Base-by-base conservation (phyloP, 2,888 invertebrate genomes). In the Patella depressa region DNA sequence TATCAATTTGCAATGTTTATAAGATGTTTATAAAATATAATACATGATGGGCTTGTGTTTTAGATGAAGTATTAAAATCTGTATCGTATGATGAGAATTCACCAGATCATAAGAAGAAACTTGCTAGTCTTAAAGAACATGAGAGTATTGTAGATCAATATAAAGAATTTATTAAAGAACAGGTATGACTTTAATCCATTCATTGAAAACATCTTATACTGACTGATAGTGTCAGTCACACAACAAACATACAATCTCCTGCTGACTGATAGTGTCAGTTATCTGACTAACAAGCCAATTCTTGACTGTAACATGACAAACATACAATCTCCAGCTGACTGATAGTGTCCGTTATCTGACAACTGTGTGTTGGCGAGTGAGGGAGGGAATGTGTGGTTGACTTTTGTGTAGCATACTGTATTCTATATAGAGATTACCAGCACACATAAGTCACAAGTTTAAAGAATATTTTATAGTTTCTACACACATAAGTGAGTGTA, bases 81-180 rank as follows among this genome's bases (percentile, higher is more conserved):
- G 89, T 92, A 45, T 89, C 89, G 34, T 87, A 89, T 5, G 89
- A 89, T 80, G 86, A 88, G 11, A 87, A 86, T 75, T 82, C 80
- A 73, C 83, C 81, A 55, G 87, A 85, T n/a, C 83, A 81, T 45
- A 88, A 87, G 76, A 85, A 85, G 70, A 86, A 87, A 75, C 77
- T 86, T 55, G 85, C 88, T 9, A 87, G 85, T 72, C 79, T 89
- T 24, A 87, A 89, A 75, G 88, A 90, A 81, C 92, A 92, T 83
- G 92, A 93, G 75, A 90, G 88, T 78, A 92, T 93, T 55, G 92
- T 96, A 69, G 92, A 94, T 53, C 96, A 97, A 91, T 98, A 97
- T 92, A 97, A 97, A 93, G 94, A 95, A 80, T 93, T 98, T 75
- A 98, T 98, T 85, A 94, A 97, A 80, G 96, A 97, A 86, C 98